phyloP scores from a whole-genome alignment of 2,888 invertebrate species.

The Pseudolycoriella hygida region DNA sequence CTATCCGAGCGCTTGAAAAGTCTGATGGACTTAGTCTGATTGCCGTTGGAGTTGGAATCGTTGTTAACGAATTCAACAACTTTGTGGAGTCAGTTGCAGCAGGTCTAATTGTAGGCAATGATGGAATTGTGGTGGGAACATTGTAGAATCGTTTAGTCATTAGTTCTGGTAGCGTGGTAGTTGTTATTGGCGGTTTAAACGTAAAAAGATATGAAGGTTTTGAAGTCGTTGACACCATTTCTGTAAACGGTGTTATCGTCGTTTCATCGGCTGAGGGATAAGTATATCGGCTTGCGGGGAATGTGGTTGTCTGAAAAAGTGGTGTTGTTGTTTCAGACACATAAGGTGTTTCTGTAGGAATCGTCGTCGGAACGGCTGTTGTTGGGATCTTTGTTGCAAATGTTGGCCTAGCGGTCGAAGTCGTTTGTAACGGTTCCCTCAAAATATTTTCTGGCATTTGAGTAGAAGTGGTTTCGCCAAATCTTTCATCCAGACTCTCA shows the following conservation, averaged over 20 bases:
- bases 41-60: no score
- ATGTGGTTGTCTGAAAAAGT: conserved; percentile 11
- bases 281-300: background rate
- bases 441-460: no score
- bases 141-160: no score
- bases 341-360: conserved; percentile 15
- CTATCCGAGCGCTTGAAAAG: no score
- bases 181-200: conserved; percentile 5
- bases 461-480: no score
- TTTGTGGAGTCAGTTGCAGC: no score
- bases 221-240: background rate
- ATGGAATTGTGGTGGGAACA: no score
- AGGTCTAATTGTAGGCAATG: no score
- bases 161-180: conserved; percentile 1
- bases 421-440: background rate
- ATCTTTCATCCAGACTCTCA: background rate
- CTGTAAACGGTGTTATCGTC: background rate
- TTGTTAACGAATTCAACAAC: no score
- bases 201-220: conserved; percentile 3
- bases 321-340: conserved; percentile 22
- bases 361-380: conserved; percentile 1
- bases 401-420: conserved; percentile 2
- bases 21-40: no score
- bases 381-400: conserved; percentile 7
- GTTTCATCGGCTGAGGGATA: background rate